These are phyloP conservation scores for Syncerus caffer DNA, from an alignment of 2,797 vertebrate species.

Conservation along the genomic window DNA sequence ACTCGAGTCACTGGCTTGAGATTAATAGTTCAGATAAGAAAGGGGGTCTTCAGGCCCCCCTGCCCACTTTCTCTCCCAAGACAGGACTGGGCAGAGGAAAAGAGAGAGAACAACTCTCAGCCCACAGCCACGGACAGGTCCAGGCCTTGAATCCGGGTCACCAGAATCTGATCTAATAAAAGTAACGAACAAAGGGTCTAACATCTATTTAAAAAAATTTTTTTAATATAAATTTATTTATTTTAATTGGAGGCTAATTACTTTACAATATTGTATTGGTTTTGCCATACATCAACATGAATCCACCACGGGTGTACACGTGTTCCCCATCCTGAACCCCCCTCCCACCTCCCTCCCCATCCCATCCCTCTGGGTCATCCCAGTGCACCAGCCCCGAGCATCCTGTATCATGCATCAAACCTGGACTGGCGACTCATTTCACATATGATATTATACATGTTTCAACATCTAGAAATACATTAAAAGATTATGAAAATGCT, in stretches of 20 bases:
- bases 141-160: neutral
- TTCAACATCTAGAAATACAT: neutral
- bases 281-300: too few relatives aligned
- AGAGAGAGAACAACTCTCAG: neutral
- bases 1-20: neutral
- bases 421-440: too few relatives aligned
- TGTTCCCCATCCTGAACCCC: too few relatives aligned
- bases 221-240: too few relatives aligned
- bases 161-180: neutral
- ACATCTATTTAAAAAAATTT: neutral
- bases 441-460: too few relatives aligned
- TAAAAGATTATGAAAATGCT: neutral
- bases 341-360: too few relatives aligned
- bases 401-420: too few relatives aligned
- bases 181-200: neutral
- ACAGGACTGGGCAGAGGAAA: neutral
- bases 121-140: neutral
- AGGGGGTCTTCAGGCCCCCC: neutral
- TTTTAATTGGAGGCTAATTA: too few relatives aligned
- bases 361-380: too few relatives aligned
- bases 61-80: neutral
- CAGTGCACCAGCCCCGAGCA: too few relatives aligned
- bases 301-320: too few relatives aligned
- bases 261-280: too few relatives aligned
- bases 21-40: neutral